Conservation (phyloP, 35 echinoderm and acorn worm species). For the Heliocidaris erythrogramma region DNA sequence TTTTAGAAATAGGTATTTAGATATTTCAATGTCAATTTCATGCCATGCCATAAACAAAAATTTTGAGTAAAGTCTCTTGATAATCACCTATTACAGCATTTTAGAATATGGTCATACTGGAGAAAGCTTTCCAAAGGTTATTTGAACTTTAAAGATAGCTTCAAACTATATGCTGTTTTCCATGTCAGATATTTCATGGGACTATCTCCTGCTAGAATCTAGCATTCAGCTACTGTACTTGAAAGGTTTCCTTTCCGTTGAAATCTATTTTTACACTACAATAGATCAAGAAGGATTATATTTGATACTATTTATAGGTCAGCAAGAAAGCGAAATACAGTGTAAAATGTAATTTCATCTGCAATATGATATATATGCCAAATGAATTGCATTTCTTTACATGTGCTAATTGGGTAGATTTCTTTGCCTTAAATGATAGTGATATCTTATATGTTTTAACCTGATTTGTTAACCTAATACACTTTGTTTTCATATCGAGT, state of each 20-base stretch:
- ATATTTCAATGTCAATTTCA: too few relatives aligned
- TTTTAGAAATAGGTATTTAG: too few relatives aligned
- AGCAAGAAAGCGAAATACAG: background rate
- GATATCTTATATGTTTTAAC: background rate
- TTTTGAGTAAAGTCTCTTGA: too few relatives aligned
- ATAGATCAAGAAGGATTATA: background rate
- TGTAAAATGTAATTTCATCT: background rate
- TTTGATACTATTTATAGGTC: background rate
- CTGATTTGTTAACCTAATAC: too few relatives aligned
- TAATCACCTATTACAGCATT: too few relatives aligned
- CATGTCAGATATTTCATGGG: background rate
- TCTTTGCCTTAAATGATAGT: background rate
- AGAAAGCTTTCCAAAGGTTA: background rate
- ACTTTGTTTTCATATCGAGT: too few relatives aligned
- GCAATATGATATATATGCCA: background rate
- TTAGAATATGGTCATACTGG: background rate
- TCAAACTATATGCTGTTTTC: background rate
- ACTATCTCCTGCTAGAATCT: background rate
- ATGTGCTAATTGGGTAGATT: background rate
- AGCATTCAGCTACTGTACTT: background rate
- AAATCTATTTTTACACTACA: background rate
- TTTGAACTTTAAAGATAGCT: background rate
- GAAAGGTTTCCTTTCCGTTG: background rate
- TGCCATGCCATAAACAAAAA: too few relatives aligned
- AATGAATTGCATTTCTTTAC: background rate